Conservation (phyloP, 92 coral and sea anemone species). For the Micromussa lordhowensis region DNA sequence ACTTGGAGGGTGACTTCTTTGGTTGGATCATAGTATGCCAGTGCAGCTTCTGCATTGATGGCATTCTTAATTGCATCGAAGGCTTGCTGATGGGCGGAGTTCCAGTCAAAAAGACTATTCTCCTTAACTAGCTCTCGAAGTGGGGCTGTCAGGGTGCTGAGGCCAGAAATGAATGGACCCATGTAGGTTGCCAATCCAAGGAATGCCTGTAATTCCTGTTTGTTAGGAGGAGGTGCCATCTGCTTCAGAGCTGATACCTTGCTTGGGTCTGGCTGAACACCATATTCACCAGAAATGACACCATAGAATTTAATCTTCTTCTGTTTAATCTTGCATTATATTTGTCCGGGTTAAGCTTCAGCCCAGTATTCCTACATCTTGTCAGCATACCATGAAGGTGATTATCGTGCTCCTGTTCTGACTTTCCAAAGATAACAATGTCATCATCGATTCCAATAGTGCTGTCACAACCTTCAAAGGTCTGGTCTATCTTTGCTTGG, state of each 20-base stretch:
- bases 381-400: conserved; percentile 35
- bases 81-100: conserved; percentile 20
- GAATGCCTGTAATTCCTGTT: conserved; percentile 54
- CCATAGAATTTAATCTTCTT: conserved; percentile 62
- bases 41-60: conserved; percentile 27
- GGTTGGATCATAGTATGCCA: conserved; percentile 45
- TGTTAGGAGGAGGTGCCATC: too few relatives aligned
- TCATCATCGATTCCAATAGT: conserved; percentile 63
- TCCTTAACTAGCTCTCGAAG: conserved; percentile 63
- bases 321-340: too few relatives aligned
- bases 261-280: conserved; percentile 43
- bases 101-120: conserved; percentile 20
- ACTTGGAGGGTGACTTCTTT: conserved; percentile 44
- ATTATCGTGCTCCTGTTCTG: conserved; percentile 55
- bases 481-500: conserved; percentile 63
- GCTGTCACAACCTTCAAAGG: conserved; percentile 60
- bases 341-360: conserved; percentile 67
- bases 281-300: conserved; percentile 46
- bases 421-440: conserved; percentile 54
- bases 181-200: conserved; percentile 69
- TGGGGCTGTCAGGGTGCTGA: conserved; percentile 71
- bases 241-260: conserved; percentile 61
- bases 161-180: conserved; percentile 71
- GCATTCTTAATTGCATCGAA: conserved; percentile 11
- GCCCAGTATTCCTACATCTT: conserved; percentile 42